Conservation (phyloP, 2,797 vertebrate genomes). For the Acropternis orthonyx region DNA sequence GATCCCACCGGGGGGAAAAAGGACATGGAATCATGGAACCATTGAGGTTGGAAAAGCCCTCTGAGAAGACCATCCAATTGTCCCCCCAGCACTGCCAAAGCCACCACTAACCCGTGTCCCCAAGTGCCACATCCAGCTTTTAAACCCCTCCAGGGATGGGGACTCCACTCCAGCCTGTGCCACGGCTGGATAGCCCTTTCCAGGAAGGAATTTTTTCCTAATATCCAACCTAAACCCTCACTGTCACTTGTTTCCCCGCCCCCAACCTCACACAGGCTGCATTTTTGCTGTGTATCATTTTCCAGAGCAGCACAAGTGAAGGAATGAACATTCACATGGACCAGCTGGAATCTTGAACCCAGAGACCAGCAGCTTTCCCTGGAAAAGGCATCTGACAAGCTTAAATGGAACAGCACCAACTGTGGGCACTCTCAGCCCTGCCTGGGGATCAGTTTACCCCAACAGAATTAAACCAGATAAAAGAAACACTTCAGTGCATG, state of each 20-base stretch:
- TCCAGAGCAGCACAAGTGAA: background rate
- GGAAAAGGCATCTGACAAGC: background rate
- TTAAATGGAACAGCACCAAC: background rate
- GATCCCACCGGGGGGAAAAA: background rate
- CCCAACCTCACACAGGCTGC: background rate
- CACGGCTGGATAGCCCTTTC: background rate
- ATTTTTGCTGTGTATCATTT: background rate
- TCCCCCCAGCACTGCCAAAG: background rate
- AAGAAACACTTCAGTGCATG: background rate
- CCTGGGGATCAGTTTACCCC: background rate
- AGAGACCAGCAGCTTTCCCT: background rate
- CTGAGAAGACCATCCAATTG: background rate
- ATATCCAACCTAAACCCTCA: background rate
- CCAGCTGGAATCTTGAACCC: background rate
- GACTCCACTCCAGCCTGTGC: background rate
- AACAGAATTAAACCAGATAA: background rate
- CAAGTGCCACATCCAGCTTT: background rate
- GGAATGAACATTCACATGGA: background rate
- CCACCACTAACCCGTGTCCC: background rate
- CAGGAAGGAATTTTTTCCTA: background rate
- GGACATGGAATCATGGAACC: background rate
- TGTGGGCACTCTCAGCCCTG: background rate
- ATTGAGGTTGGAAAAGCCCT: background rate
- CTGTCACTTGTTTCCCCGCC: accelerated
- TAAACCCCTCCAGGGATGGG: background rate